phyloP scores from a whole-genome alignment of 2,113 vertebrate genomes.

The Xenopus borealis region DNA sequence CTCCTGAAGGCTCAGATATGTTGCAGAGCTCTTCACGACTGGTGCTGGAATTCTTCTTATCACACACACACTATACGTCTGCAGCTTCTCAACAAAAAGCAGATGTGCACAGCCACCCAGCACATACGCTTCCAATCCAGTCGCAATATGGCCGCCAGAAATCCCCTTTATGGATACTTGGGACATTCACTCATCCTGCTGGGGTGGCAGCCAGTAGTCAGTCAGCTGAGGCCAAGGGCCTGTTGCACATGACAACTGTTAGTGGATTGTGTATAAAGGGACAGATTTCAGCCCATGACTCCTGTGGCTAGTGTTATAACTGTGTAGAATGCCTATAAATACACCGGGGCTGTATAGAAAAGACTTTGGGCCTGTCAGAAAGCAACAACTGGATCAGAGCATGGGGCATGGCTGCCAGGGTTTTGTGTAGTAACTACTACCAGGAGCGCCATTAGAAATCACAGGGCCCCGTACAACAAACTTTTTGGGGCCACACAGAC shows the following conservation, averaged over 20 bases:
- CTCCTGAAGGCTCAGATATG: constrained; percentile 25
- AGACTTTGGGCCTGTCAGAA: no score
- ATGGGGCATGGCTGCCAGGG: no score
- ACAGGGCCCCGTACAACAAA: no score
- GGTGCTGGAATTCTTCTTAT: constrained; percentile 32
- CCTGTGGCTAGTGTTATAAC: no score
- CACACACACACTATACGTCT: constrained; percentile 21
- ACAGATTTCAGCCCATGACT: no score
- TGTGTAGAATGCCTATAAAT: no score
- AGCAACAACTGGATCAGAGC: no score
- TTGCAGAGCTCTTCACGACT: constrained; percentile 3
- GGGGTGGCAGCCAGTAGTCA: constrained; percentile 20
- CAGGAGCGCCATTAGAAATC: no score
- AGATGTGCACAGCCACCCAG: constrained; percentile 17
- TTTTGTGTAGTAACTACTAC: no score
- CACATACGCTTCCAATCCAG: constrained; percentile 23
- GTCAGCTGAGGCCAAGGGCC: constrained; percentile 7
- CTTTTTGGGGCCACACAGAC: no score
- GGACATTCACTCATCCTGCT: constrained; percentile 11
- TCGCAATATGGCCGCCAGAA: constrained; percentile 19
- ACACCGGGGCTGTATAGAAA: no score
- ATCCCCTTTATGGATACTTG: constrained; percentile 4
- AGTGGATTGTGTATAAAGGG: no score
- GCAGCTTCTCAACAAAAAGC: constrained; percentile 41
- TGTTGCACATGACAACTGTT: not conserved